Evolutionary conservation across 2,888 invertebrate genomes (phyloP), one percentile per base, ranked within the genome.

Genomic region (Onchidella celtica): DNA sequence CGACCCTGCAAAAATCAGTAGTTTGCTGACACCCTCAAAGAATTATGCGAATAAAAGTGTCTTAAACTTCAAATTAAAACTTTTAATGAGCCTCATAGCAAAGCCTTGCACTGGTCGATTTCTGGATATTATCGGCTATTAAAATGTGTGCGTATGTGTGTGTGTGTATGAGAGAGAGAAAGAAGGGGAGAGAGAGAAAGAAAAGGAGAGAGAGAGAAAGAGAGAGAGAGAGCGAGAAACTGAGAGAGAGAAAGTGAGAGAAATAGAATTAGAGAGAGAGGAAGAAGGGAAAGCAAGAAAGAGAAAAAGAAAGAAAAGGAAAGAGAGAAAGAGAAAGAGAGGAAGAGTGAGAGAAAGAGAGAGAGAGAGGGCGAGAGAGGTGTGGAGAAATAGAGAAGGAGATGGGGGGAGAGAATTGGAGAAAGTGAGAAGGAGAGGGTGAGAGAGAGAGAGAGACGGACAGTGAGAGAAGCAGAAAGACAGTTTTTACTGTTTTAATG

Each of bases 181-280:
- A 70, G 47, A 80, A 36, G 47, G 75, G n/a, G 34, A 70, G 55
- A 70, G 47, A 70, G 47, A 47, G 79, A 63, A 32, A 61, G 40
- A 59, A 21, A 70, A 59, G 59, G 70, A 78, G 69, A 78, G 70
- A 69, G 34, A 69, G 78, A 78, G 57, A 69, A 40, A 78, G 69
- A 78, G 70, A 78, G 69, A 69, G 59, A 55, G 36, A 69, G 3
- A 79, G 36, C 57, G 38, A 70, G 24, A 34, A n/a, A 38, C 1
- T 9, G 34, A 55, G 32, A 55, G 29, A 75, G 17, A 63, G 1
- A 14, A 11, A 47, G 17, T 11, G 47, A 27, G 47, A 74, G 32
- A 74, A 3, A 34, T 29, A 21, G 34, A 61, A 11, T 4, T n/a
- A 32, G 14, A 65, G 76, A 65, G 27, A 65, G 76, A 76, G 34